Base-by-base conservation (phyloP, 2,797 vertebrate species). In the Sphaeramia orbicularis region DNA sequence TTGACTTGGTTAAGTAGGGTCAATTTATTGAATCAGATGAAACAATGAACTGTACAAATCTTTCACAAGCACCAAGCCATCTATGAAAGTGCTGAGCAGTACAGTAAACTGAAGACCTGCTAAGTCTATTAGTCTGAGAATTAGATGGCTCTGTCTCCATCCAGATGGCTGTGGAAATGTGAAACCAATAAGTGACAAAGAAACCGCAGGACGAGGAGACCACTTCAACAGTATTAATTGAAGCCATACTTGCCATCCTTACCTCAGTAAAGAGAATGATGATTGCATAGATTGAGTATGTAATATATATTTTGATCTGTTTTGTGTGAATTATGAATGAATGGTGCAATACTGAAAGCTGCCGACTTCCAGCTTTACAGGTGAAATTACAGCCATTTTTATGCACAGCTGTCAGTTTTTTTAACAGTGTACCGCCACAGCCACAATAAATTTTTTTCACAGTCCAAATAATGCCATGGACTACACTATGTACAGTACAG, bases 121-220 rank as follows among this genome's bases (percentile, higher is more conserved):
- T 84, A 80, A 77, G 30, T 42, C 58, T 76, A 86, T 89, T 87
- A 85, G 70, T 27, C 14, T 15, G 18, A 66, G 61, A 70, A 55
- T 43, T 45, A 40, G 18, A 48, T 32, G 30, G 43, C 12, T 71
- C 43, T 0, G 36, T 66, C 38, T 79, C 66, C 14, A 27, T 58
- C 72, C 66, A 69, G 61, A 61, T 56, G 69, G 63, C 49, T 61
- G 21, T 27, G 40, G 72, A 80, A 78, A 89, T 65, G 35, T 51
- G 60, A 86, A 66, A 76, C 78, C 42, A 3, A 21, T 63, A 56
- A 65, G 50, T 10, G 7, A 56, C 53, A 53, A 57, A 83, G 38
- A 56, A 65, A 62, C 68, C 54, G 55, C 48, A 74, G 60, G 36
- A 62, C 68, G 70, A 54, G 32, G 16, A 65, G 10, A 62, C n/a